These are phyloP conservation scores for Lycocerus yunnanus DNA, from an alignment of 2,888 invertebrate genomes.

Conservation along the genomic window DNA sequence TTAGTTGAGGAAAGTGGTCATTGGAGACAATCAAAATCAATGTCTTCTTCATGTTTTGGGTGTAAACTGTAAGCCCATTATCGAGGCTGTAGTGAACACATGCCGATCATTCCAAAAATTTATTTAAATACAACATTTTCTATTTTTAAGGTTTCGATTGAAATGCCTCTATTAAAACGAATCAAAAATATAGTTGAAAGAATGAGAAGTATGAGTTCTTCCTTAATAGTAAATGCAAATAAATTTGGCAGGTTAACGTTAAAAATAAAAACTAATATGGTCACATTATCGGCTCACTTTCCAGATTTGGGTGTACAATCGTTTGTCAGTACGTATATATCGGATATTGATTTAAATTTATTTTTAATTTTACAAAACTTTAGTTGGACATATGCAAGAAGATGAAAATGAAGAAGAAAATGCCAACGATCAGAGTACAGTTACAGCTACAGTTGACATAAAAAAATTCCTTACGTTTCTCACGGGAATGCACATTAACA, in stretches of 20 bases:
- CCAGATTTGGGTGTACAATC: slow-evolving; percentile 70
- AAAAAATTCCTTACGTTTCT: slow-evolving; percentile 81
- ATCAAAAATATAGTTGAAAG: slow-evolving; percentile 81
- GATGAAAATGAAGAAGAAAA: slow-evolving; percentile 10
- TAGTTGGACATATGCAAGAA: slow-evolving; percentile 17
- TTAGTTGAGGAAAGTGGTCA: too few species aligned
- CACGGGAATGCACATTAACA: slow-evolving; percentile 75
- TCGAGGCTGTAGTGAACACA: too few species aligned
- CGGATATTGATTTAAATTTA: not conserved
- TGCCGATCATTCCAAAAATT: too few species aligned
- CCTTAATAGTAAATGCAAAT: slow-evolving; percentile 73
- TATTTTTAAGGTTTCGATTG: slow-evolving; percentile 70
- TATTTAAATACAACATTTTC: not conserved
- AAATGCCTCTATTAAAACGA: slow-evolving; percentile 77
- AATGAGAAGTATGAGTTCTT: slow-evolving; percentile 78
- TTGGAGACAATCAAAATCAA: too few species aligned
- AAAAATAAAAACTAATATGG: slow-evolving; percentile 79
- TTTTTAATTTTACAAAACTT: not conserved
- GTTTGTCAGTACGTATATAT: slow-evolving; percentile 57
- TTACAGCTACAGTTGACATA: slow-evolving; percentile 73
- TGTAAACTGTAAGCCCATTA: too few species aligned
- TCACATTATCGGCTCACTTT: slow-evolving; percentile 81
- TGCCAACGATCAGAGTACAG: slow-evolving; percentile 39
- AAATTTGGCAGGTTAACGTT: slow-evolving; percentile 72
- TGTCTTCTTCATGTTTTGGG: too few species aligned